Base-by-base conservation (phyloP, 2,888 invertebrate genomes). In the Dolichopus griseipennis region DNA sequence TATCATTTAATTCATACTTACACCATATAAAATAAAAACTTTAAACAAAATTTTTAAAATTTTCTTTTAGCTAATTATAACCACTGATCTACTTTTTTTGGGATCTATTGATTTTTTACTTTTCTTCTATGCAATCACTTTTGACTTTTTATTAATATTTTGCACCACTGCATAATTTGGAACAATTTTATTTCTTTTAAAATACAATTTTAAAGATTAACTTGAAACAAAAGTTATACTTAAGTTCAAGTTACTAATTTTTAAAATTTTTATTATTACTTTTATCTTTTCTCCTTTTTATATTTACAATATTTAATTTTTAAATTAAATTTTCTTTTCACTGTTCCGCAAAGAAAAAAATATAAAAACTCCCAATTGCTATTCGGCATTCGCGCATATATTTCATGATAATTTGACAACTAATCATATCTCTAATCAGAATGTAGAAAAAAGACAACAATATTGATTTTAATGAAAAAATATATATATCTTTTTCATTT, bases 41-140 rank as follows among this genome's bases (percentile, higher is more conserved):
- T 18, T 52, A 52, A n/a, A 52, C 2, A 52, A 18, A 52, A 43
- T 43, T n/a, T 27, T 27, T 27, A 27, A 27, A 27, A 27, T 27
- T 27, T 27, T 27, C 27, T 27, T 27, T 27, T 27, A 27, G 27
- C 27, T 52, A 18, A 18, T 52, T 52, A 52, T 62, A 61, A 63
- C 63, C 15, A 65, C 65, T 68, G 68, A 65, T 68, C 68, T 66
- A 68, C 68, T 68, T 68, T 68, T 68, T 68, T 37, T 52, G 27
- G 41, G 65, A 68, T 63, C 65, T 68, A 68, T 68, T 65, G 68
- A 68, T 68, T 68, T 68, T 64, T 68, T 68, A 61, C 62, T 41
- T 41, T 41, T 41, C 41, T 12, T 15, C n/a, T 52, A n/a, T 52
- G n/a, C 18, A 52, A 52, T 52, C 15, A 52, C 6, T 52, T 12